A percentile compares a stretch with the other conserved stretches of the same genome.
phyloP scores from a whole-genome alignment of 2,888 invertebrate species.

The Nemurella pictetii region DNA sequence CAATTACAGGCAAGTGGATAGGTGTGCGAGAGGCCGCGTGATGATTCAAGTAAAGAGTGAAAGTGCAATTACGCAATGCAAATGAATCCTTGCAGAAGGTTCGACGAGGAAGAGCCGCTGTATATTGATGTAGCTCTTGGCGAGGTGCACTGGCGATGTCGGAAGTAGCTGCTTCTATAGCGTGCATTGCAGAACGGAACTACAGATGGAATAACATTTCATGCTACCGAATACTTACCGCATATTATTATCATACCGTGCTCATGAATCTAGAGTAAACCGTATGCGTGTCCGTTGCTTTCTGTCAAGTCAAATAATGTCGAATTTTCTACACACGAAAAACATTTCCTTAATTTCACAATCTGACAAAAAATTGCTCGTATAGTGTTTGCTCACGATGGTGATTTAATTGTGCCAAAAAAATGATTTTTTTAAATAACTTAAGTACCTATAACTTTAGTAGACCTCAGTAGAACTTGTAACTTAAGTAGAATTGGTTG shows the following conservation, averaged over 20 bases:
- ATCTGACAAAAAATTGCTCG: neutral
- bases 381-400: too few species aligned
- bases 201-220: neutral
- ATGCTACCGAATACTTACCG: neutral
- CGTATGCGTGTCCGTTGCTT: neutral
- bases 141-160: neutral
- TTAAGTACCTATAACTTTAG: too few species aligned
- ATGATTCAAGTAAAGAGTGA: neutral
- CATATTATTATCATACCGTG: neutral
- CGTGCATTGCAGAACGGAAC: neutral
- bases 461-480: too few species aligned
- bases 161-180: neutral
- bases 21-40: neutral
- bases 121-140: neutral
- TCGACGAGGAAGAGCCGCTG: neutral
- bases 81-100: neutral
- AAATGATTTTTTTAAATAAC: too few species aligned
- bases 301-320: neutral
- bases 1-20: neutral
- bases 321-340: neutral
- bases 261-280: neutral
- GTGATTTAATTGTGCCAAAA: too few species aligned
- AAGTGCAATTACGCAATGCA: neutral
- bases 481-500: too few species aligned
- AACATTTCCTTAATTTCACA: neutral